Conservation (phyloP, 2,888 invertebrate genomes). For the Yponomeuta evonymella region DNA sequence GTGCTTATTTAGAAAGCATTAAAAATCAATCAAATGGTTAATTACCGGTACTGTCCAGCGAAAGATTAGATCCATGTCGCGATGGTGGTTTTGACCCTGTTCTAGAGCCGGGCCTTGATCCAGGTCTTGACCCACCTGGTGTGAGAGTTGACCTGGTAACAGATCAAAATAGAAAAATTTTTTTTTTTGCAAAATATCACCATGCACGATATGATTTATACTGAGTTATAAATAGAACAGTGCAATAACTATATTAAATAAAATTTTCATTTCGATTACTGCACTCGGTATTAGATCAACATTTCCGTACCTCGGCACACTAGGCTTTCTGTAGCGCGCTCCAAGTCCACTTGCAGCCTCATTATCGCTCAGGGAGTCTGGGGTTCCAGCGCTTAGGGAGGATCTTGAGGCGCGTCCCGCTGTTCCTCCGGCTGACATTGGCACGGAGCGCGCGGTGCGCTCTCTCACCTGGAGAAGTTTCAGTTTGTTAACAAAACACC, state of each 20-base stretch:
- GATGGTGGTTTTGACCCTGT: slow-evolving; percentile 95
- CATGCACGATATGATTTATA: too few relatives aligned
- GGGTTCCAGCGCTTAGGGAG: slow-evolving; percentile 89
- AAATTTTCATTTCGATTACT: not conserved
- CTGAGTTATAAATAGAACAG: too few relatives aligned
- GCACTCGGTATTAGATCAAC: not conserved
- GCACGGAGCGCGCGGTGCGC: slow-evolving; percentile 92
- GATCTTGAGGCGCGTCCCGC: slow-evolving; percentile 82
- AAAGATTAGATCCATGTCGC: slow-evolving; percentile 93
- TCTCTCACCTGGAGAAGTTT: slow-evolving; percentile 85
- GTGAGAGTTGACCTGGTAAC: slow-evolving; percentile 79
- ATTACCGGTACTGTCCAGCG: slow-evolving; percentile 90
- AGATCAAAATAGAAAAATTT: not conserved
- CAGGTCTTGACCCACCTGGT: slow-evolving; percentile 88
- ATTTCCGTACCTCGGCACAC: slow-evolving; percentile 65
- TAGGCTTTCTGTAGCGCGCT: slow-evolving; percentile 81
- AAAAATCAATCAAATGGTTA: too few relatives aligned
- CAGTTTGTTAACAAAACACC: not conserved
- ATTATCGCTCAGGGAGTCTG: slow-evolving; percentile 92
- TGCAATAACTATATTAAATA: too few relatives aligned
- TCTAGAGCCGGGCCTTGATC: slow-evolving; percentile 89
- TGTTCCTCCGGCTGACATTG: slow-evolving; percentile 81
- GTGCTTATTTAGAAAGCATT: slow-evolving; percentile 9
- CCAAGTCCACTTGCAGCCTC: slow-evolving; percentile 85
- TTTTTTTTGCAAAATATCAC: too few relatives aligned